Evolutionary conservation across 2,113 vertebrate genomes (phyloP), one percentile per base, ranked within the genome.

Genomic region (Delphinapterus leucas): DNA sequence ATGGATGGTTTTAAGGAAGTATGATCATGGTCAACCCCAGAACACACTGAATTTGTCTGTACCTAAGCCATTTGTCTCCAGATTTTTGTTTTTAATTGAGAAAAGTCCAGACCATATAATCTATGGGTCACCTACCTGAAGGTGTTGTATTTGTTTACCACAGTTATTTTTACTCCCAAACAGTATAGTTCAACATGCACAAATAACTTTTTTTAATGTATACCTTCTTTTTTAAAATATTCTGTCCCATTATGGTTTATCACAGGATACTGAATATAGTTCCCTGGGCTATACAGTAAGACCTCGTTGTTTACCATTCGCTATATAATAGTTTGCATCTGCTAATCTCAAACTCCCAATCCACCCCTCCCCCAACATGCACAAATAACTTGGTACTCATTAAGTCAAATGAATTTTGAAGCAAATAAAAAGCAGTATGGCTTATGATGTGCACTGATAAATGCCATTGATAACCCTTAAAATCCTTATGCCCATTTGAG

Each of bases 1-100:
- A 95, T 67, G 77, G 41, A 93, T 77, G 58, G 8, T 85, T 82
- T 95, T 60, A 88, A 65, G 65, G n/a, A 96, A 81, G 67, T 97
- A 61, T 82, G 49, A n/a, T 17, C 26, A 58, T 82, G 28, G 31
- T 65, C 13, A 82, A 9, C 53, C 20, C n/a, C n/a, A 76, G 67
- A 85, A 28, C 58, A 80, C 41, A 41, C 6, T 89, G 49, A 5
- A 82, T 93, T 95, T 96, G 76, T 82, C 73, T 89, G 10, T 60
- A 82, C 38, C 60, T 76, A n/a, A 87, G 31, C 28, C 26, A 47
- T 88, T 88, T 93, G n/a, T 23, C 26, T 89, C 44, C 25, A 87
- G 82, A 88, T 55, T 65, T 38, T 89, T 93, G 47, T 58, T 47
- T 65, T 67, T 71, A 49, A 80, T 28, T 77, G 36, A 90, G 60